Percentiles rank a stretch among this genome's conserved stretches.
Evolutionary conservation across 2,113 vertebrate species (phyloP).

Genomic region (Octodon degus): DNA sequence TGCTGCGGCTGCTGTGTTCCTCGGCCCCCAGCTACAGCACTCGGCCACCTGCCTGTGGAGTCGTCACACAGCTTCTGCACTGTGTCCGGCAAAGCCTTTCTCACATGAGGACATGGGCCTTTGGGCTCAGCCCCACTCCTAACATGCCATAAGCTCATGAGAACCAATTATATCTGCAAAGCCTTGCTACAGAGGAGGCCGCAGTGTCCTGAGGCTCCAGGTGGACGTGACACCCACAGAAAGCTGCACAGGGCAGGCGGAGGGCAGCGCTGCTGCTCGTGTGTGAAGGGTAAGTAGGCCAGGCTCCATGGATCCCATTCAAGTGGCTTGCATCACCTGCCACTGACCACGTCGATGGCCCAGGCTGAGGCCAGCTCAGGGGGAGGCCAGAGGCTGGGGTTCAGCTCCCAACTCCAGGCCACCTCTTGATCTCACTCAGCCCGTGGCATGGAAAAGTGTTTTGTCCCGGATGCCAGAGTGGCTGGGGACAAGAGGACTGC

Average conservation of each 20-base stretch:
- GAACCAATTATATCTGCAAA: background rate
- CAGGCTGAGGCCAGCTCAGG: background rate
- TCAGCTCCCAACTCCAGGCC: background rate
- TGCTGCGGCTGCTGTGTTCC: background rate
- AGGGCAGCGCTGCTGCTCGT: rapidly evolving
- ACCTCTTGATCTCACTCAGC: rapidly evolving
- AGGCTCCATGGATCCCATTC: background rate
- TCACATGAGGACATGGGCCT: background rate
- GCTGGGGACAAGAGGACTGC: rapidly evolving
- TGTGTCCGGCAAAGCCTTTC: rapidly evolving
- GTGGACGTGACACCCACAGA: rapidly evolving
- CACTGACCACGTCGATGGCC: background rate
- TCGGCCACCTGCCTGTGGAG: background rate
- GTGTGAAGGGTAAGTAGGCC: no score
- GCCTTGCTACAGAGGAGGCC: background rate
- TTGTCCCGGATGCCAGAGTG: rapidly evolving
- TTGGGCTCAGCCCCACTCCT: background rate
- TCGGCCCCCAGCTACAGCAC: rapidly evolving
- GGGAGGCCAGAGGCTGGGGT: background rate
- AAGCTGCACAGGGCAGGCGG: background rate
- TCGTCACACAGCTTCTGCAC: rapidly evolving
- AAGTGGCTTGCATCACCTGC: background rate
- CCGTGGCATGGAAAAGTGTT: rapidly evolving
- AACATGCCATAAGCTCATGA: rapidly evolving
- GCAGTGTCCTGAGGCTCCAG: background rate